phyloP scores from a whole-genome alignment of 2,888 invertebrate genomes.

The Acleris sparsana region DNA sequence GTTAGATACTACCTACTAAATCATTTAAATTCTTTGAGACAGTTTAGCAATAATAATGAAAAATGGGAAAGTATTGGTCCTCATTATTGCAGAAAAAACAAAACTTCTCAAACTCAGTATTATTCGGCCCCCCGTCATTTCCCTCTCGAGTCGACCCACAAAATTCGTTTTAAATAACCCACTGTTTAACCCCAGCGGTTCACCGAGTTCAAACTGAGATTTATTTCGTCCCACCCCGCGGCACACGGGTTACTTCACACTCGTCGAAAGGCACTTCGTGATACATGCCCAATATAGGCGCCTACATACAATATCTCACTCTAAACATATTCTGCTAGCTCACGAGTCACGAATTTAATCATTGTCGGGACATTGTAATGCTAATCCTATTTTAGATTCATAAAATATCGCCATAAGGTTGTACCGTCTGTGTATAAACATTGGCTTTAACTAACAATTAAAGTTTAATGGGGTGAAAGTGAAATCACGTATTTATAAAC shows the following conservation, averaged over 20 bases:
- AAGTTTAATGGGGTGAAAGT: slow-evolving; percentile 33
- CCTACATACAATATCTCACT: slow-evolving; percentile 35
- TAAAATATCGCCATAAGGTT: slow-evolving; percentile 30
- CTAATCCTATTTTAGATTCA: slow-evolving; percentile 31
- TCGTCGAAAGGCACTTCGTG: slow-evolving; percentile 34
- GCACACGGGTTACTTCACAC: slow-evolving; percentile 34
- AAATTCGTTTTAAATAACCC: slow-evolving; percentile 34
- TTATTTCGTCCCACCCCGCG: slow-evolving; percentile 31
- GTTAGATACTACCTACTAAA: no score
- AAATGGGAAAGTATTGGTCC: no score
- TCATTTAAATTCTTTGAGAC: no score
- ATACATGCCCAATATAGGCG: slow-evolving; percentile 27
- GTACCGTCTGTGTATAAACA: not conserved
- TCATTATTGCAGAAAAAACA: not conserved
- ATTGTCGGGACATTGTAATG: slow-evolving; percentile 37
- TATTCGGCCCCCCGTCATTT: slow-evolving; percentile 23
- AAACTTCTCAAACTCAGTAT: slow-evolving; percentile 9
- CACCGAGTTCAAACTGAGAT: slow-evolving; percentile 28
- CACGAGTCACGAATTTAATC: slow-evolving; percentile 37
- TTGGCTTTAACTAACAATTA: slow-evolving; percentile 22
- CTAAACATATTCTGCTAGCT: slow-evolving; percentile 30
- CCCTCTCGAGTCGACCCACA: slow-evolving; percentile 33
- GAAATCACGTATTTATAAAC: not conserved
- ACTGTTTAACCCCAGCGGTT: slow-evolving; percentile 36
- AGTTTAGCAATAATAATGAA: no score